A percentile compares a stretch with the other conserved stretches of the same genome.
Conservation (phyloP, 2,113 vertebrate genomes). For the Tachycineta bicolor region DNA sequence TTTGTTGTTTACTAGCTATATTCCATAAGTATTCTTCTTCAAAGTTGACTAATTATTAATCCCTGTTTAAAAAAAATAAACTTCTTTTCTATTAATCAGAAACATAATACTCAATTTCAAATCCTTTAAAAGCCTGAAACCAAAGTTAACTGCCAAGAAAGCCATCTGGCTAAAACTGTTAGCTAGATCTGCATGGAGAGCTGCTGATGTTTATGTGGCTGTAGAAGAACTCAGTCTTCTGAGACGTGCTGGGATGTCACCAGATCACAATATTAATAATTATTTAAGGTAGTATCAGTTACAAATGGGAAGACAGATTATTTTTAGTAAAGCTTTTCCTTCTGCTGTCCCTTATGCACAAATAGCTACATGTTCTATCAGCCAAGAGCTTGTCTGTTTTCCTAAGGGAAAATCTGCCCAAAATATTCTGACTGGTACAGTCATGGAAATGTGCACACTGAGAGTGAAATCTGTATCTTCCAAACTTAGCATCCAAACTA, state of each 20-base stretch:
- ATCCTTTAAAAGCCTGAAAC: not conserved
- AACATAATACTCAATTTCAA: not conserved
- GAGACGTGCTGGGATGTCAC: not conserved
- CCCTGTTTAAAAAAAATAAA: not conserved
- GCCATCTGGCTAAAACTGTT: not conserved
- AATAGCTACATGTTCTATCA: not conserved
- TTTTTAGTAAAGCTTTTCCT: not conserved
- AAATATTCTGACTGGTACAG: not conserved
- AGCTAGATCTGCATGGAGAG: not conserved
- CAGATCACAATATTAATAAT: not conserved
- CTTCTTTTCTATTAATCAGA: not conserved
- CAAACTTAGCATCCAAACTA: conserved; percentile 2
- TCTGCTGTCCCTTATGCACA: not conserved
- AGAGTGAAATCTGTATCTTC: conserved; percentile 1
- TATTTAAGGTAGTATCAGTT: not conserved
- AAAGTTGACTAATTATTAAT: not conserved
- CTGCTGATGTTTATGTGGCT: not conserved
- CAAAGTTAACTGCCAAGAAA: not conserved
- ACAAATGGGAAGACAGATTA: not conserved
- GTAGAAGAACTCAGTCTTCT: not conserved
- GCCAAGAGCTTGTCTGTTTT: not conserved
- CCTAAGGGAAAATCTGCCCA: not conserved
- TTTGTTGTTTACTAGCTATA: not conserved
- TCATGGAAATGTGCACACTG: conserved; percentile 3
- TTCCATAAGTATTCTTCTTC: not conserved